Conservation (phyloP, 2,888 invertebrate species). For the Nasonovia ribisnigri region DNA sequence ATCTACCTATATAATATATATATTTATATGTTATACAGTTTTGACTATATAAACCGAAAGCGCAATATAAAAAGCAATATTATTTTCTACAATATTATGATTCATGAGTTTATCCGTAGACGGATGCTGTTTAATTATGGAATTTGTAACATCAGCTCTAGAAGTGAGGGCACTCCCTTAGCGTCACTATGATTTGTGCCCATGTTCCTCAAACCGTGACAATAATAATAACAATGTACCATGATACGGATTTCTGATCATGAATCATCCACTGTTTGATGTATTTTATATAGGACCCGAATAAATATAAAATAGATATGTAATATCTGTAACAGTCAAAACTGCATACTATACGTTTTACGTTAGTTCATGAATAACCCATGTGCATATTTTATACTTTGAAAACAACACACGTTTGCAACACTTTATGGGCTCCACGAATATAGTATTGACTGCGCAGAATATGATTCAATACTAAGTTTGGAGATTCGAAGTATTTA, state of each 20-base stretch:
- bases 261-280: background rate
- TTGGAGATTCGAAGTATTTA: background rate
- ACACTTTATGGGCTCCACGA: background rate
- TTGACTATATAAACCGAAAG: background rate
- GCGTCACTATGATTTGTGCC: background rate
- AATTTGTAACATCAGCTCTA: background rate
- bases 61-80: background rate
- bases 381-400: background rate
- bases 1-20: background rate
- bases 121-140: background rate
- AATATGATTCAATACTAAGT: background rate
- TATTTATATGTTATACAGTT: background rate
- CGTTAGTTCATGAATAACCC: slow-evolving; percentile 4
- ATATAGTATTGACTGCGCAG: background rate
- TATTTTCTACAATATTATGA: background rate
- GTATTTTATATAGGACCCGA: background rate
- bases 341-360: background rate
- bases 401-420: background rate
- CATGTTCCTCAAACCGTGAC: background rate
- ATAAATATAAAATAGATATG: background rate
- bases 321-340: background rate
- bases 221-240: background rate
- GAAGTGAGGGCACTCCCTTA: background rate
- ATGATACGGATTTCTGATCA: background rate
- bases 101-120: background rate